Percentiles rank a stretch among this genome's conserved stretches.
These are phyloP conservation scores for Papilio dardanus DNA, from an alignment of 1,140 invertebrate genomes.

Conservation along the genomic window DNA sequence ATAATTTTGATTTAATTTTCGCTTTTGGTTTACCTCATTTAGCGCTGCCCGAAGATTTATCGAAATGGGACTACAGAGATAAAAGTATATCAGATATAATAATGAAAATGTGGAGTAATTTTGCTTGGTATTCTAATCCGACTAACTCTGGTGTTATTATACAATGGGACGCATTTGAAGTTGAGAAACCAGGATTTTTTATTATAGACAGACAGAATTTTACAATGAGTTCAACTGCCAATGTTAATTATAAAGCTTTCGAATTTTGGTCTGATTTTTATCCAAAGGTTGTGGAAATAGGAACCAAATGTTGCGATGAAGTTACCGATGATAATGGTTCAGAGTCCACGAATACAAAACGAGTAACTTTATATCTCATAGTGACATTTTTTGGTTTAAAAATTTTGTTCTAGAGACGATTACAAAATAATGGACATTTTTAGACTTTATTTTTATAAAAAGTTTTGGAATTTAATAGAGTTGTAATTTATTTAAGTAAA, in stretches of 20 bases:
- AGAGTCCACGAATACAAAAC: conserved; percentile 42
- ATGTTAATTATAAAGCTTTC: conserved; percentile 88
- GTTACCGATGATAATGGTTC: conserved; percentile 71
- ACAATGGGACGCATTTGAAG: conserved; percentile 87
- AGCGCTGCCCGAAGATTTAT: conserved; percentile 77
- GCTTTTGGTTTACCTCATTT: conserved; percentile 90
- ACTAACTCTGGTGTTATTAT: conserved; percentile 85
- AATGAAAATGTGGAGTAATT: conserved; percentile 90
- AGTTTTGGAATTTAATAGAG: conserved; percentile 61
- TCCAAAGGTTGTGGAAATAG: conserved; percentile 86
- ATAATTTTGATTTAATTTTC: conserved; percentile 90
- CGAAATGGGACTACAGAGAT: conserved; percentile 88
- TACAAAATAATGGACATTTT: conserved; percentile 38
- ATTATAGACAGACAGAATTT: conserved; percentile 88
- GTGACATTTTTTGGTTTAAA: conserved; percentile 55
- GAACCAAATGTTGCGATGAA: conserved; percentile 87
- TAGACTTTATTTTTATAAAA: conserved; percentile 70
- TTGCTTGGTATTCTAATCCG: conserved; percentile 88
- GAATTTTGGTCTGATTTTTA: conserved; percentile 93
- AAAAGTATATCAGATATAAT: conserved; percentile 89
- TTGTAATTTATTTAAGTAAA: conserved; percentile 54
- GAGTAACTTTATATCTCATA: conserved; percentile 54
- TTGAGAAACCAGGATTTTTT: conserved; percentile 85
- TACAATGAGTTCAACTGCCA: conserved; percentile 86
- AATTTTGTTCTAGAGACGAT: conserved; percentile 53